Evolutionary conservation across 2,113 vertebrate species (phyloP).

Genomic region (Alces alces): DNA sequence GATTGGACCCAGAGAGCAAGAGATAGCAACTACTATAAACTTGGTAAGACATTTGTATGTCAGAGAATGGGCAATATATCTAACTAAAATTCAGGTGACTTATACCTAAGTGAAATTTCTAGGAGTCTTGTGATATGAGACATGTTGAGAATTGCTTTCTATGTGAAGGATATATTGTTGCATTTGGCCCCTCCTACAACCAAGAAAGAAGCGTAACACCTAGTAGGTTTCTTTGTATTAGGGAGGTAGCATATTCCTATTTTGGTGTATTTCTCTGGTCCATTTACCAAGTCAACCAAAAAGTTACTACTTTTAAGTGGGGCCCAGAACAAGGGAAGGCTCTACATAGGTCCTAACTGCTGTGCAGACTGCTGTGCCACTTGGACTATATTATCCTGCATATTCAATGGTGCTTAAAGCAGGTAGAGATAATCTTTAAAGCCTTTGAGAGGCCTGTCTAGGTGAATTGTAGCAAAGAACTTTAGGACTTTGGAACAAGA

Average conservation of each 20-base stretch:
- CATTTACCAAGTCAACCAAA: neutral
- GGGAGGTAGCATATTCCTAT: neutral
- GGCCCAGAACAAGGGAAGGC: neutral
- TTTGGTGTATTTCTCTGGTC: neutral
- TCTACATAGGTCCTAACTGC: neutral
- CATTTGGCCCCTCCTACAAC: neutral
- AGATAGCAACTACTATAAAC: neutral
- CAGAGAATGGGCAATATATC: neutral
- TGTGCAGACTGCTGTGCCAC: neutral
- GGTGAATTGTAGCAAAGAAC: neutral
- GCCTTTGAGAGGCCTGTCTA: neutral
- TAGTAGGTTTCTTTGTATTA: neutral
- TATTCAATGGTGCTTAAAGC: neutral
- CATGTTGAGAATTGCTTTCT: neutral
- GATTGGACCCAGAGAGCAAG: neutral
- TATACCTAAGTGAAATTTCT: neutral
- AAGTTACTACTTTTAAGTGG: neutral
- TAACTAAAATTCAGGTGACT: neutral
- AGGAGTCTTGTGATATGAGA: neutral
- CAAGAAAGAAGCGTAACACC: neutral
- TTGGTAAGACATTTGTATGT: neutral
- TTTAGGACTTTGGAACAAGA: neutral
- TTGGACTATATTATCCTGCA: neutral
- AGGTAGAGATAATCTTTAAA: neutral
- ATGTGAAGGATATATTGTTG: neutral